Conservation (phyloP, 2,113 vertebrate species). For the Mustela lutreola region DNA sequence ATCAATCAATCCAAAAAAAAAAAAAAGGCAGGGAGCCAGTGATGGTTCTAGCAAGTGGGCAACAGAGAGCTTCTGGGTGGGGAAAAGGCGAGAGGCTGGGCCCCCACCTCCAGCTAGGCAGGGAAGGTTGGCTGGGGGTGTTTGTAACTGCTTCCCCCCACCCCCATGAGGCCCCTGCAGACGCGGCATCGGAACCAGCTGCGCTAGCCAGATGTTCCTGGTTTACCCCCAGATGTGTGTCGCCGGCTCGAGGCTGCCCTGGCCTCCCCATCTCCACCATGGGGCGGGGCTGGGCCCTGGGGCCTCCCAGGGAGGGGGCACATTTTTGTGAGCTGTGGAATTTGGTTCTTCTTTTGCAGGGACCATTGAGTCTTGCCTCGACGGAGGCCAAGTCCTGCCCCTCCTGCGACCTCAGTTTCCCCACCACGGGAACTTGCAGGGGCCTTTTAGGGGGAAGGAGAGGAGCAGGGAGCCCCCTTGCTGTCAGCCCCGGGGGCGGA, state of each 20-base stretch:
- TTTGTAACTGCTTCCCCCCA: neutral
- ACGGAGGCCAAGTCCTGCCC: neutral
- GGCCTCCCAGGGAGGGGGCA: slow-evolving; percentile 35
- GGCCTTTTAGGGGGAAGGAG: neutral
- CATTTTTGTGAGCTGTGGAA: slow-evolving; percentile 63
- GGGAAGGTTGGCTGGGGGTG: neutral
- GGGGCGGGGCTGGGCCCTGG: slow-evolving; percentile 59
- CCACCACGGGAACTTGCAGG: neutral
- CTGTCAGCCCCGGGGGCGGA: neutral
- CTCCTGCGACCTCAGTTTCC: slow-evolving; percentile 55
- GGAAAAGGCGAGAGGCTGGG: neutral
- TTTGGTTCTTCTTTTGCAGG: slow-evolving; percentile 43
- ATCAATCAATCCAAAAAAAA: no score
- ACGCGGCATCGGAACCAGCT: slow-evolving; percentile 70
- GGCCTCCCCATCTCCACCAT: neutral
- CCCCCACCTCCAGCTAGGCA: neutral
- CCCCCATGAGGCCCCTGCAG: neutral
- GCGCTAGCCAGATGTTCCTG: slow-evolving; percentile 75
- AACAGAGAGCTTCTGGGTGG: neutral
- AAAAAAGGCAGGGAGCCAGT: neutral
- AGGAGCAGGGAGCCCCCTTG: neutral
- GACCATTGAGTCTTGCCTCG: neutral
- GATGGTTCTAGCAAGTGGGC: neutral
- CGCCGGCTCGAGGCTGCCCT: neutral
- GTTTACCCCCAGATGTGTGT: slow-evolving; percentile 79